Base-by-base conservation (phyloP, 2,113 vertebrate genomes). In the Ploceus nigricollis region DNA sequence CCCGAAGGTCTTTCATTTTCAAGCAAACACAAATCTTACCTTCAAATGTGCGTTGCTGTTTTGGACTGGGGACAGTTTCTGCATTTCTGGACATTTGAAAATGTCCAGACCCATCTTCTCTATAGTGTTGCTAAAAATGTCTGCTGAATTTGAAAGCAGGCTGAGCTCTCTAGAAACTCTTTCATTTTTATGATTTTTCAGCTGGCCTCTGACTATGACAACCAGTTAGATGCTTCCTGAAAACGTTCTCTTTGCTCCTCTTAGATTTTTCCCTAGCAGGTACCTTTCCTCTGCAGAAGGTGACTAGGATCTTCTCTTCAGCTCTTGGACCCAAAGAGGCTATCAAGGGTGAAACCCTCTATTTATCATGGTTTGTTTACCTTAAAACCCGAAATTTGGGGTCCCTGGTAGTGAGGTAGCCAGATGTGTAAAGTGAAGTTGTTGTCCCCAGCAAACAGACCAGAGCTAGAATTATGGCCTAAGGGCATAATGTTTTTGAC, bases 141-240 rank as follows among this genome's bases (percentile, higher is more conserved):
- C 71, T 83, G 20, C 61, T 91, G 64, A 86, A 90, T 83, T 82
- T 92, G 39, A 70, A 96, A 97, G 71, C 33, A 73, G 39, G 39
- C 70, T 89, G 64, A 94, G 35, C 12, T 90, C 58, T 58, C 47
- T 70, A 40, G 80, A 90, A 94, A 73, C 16, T 54, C 37, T 88
- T 70, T 54, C 15, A 37, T 69, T 68, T 87, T 54, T 57, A 39
- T 58, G 33, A 35, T 58, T 87, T 87, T 93, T 80, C 54, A 63
- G 30, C 57, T 63, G n/a, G 35, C 7, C 17, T 79, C 40, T 85
- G 70, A 50, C 44, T 86, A 54, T 22, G 23, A 53, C 39, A 90
- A 54, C 25, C 24, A 73, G 18, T 35, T 85, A 72, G 31, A 27
- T 88, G 7, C 21, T 92, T 73, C 63, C 61, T 77, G 50, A 88